Percentiles rank a stretch among this genome's conserved stretches.
phyloP scores from a whole-genome alignment of 2,888 invertebrate species.

The Phytoseiulus persimilis region DNA sequence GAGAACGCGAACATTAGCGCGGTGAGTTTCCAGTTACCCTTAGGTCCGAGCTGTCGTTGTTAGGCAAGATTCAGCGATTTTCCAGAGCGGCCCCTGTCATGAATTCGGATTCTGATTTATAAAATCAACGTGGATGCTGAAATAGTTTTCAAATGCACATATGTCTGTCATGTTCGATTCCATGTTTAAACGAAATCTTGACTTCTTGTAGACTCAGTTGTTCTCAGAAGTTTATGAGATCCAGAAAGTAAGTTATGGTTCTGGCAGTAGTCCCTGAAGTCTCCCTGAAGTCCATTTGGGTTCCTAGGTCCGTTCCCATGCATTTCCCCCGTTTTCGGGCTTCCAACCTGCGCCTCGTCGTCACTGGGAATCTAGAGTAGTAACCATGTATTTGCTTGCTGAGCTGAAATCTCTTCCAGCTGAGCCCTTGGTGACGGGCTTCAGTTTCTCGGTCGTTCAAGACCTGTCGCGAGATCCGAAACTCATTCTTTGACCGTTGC shows the following conservation, averaged over 20 bases:
- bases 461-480: not conserved
- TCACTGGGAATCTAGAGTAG: too few species aligned
- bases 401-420: too few species aligned
- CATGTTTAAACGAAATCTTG: not conserved
- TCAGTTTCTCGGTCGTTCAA: not conserved
- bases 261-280: not conserved
- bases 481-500: not conserved
- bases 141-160: too few species aligned
- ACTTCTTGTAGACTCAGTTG: conserved; percentile 16
- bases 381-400: too few species aligned
- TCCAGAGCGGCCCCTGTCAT: too few species aligned
- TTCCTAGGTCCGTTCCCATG: not conserved
- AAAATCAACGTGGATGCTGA: too few species aligned
- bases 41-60: not conserved
- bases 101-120: too few species aligned
- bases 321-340: not conserved
- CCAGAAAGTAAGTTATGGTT: conserved; percentile 1
- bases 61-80: too few species aligned
- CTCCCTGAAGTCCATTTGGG: not conserved
- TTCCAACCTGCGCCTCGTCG: too few species aligned
- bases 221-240: conserved; percentile 35
- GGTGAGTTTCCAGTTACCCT: not conserved
- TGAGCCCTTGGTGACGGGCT: not conserved
- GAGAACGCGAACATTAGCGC: conserved; percentile 37
- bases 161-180: too few species aligned